Evolutionary conservation across 2,797 vertebrate genomes (phyloP).

Genomic region (Vipera latastei): DNA sequence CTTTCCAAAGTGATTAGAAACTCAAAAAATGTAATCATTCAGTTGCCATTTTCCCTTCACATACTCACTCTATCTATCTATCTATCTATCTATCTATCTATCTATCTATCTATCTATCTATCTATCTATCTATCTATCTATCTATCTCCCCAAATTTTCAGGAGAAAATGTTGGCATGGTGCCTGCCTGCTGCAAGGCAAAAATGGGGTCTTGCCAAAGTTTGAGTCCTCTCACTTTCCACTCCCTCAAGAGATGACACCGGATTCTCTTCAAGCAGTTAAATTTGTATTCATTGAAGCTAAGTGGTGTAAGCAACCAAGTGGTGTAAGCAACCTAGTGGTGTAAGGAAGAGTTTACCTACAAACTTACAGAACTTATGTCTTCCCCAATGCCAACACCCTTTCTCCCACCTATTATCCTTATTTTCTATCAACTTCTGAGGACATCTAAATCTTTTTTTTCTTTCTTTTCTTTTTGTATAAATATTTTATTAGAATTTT

Average conservation of each 20-base stretch:
- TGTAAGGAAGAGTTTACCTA: neutral
- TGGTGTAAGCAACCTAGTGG: too few species aligned
- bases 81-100: neutral
- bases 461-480: too few species aligned
- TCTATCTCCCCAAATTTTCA: neutral
- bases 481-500: too few species aligned
- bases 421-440: neutral
- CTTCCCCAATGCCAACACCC: neutral
- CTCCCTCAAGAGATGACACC: neutral
- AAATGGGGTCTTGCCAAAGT: neutral
- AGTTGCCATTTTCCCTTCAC: neutral
- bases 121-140: neutral
- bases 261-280: neutral
- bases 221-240: neutral
- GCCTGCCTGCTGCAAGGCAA: neutral
- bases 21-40: neutral
- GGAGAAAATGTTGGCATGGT: neutral
- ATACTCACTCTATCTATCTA: neutral
- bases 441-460: neutral
- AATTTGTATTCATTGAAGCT: neutral
- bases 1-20: neutral
- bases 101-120: neutral
- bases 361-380: neutral
- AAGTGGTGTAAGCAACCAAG: neutral
- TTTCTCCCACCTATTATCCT: neutral